Conservation (phyloP, 2,797 vertebrate genomes). For the Melanotaenia pygmaea region DNA sequence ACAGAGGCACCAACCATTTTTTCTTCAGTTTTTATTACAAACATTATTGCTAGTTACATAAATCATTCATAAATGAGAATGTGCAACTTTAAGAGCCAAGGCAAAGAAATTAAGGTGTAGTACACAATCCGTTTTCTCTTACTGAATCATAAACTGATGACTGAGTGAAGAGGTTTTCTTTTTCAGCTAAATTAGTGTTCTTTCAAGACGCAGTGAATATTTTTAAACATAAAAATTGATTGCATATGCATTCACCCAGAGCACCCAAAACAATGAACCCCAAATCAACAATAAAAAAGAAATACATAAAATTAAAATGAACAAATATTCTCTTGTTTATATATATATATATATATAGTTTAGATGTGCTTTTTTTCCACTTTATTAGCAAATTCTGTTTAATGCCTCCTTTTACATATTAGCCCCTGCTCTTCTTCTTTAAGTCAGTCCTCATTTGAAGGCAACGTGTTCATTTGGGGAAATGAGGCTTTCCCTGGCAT, state of each 20-base stretch:
- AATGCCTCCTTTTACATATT: constrained; percentile 58
- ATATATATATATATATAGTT: constrained; percentile 80
- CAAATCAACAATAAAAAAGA: constrained; percentile 79
- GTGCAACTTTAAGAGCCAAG: constrained; percentile 86
- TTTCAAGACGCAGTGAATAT: constrained; percentile 79
- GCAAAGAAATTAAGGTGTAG: constrained; percentile 79
- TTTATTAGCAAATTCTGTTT: constrained; percentile 70
- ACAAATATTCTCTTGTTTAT: constrained; percentile 84
- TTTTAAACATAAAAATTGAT: constrained; percentile 79
- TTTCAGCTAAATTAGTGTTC: constrained; percentile 53
- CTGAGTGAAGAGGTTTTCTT: constrained; percentile 52
- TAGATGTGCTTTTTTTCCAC: constrained; percentile 84
- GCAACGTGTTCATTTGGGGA: constrained; percentile 54
- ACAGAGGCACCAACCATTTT: constrained; percentile 8
- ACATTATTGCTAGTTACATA: constrained; percentile 87
- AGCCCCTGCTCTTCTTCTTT: constrained; percentile 43
- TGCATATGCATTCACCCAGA: constrained; percentile 86
- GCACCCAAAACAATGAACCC: constrained; percentile 80
- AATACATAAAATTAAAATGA: constrained; percentile 82
- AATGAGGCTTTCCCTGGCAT: constrained; percentile 39
- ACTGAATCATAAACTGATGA: constrained; percentile 61
- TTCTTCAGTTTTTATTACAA: constrained; percentile 84
- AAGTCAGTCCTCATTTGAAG: constrained; percentile 52
- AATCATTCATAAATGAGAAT: constrained; percentile 84
- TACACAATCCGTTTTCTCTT: constrained; percentile 65